Evolutionary conservation across 2,888 invertebrate species (phyloP).

Genomic region (Branchinecta sandiegonensis): DNA sequence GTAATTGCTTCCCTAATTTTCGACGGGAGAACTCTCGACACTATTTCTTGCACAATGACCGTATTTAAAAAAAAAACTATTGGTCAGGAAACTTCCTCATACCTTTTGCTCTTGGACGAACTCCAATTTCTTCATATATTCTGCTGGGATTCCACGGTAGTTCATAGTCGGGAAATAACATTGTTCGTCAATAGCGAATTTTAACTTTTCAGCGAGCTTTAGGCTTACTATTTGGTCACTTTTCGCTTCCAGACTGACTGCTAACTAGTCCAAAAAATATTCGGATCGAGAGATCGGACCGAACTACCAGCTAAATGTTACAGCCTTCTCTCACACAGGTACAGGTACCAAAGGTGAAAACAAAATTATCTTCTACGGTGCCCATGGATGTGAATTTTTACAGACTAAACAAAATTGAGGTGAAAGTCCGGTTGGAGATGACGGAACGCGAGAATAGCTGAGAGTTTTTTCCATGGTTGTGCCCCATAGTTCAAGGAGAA

Average conservation of each 20-base stretch:
- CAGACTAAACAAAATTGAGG: too few species aligned
- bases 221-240: too few species aligned
- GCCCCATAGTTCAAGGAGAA: too few species aligned
- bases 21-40: too few species aligned
- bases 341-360: conserved; percentile 14
- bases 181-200: neutral
- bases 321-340: neutral
- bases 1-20: too few species aligned
- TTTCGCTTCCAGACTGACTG: neutral
- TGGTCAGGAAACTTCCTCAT: neutral
- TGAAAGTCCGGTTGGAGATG: too few species aligned
- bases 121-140: conserved; percentile 24
- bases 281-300: neutral
- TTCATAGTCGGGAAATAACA: conserved; percentile 24
- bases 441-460: too few species aligned
- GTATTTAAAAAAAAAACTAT: neutral
- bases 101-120: conserved; percentile 23
- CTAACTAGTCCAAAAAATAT: conserved; percentile 12
- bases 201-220: too few species aligned
- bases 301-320: conserved; percentile 13
- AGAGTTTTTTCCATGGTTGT: too few species aligned
- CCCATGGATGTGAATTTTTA: too few species aligned
- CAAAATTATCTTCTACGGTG: conserved; percentile 3
- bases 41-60: too few species aligned
- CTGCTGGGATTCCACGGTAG: conserved; percentile 24